A percentile compares a stretch with the other conserved stretches of the same genome.
Evolutionary conservation across 2,797 vertebrate genomes (phyloP).

Genomic region (Argyrosomus regius): DNA sequence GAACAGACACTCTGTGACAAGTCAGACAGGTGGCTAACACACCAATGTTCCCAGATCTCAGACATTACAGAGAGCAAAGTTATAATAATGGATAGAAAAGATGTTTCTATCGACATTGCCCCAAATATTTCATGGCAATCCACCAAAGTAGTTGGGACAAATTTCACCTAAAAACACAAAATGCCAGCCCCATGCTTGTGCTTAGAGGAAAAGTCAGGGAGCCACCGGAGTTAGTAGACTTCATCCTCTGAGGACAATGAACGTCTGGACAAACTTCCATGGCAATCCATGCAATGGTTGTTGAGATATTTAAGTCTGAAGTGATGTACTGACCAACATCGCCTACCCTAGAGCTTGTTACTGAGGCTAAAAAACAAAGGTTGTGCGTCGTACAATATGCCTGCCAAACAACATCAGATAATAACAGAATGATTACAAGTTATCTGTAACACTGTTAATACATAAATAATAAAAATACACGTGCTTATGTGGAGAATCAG

Average conservation of each 20-base stretch:
- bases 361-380: not conserved
- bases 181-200: too few species aligned
- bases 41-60: too few species aligned
- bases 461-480: not conserved
- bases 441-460: not conserved
- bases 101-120: too few species aligned
- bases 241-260: constrained; percentile 12
- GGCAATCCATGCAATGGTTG: not conserved
- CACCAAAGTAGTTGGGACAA: too few species aligned
- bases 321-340: not conserved
- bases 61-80: too few species aligned
- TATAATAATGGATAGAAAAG: too few species aligned
- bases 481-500: not conserved
- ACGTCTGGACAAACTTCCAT: not conserved
- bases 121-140: too few species aligned
- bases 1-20: too few species aligned
- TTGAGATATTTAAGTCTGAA: not conserved
- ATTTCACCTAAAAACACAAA: too few species aligned
- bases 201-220: too few species aligned
- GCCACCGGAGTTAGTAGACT: not conserved
- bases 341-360: not conserved
- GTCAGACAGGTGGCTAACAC: too few species aligned
- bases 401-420: not conserved
- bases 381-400: not conserved
- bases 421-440: not conserved